Conservation (phyloP, 2,888 invertebrate species). For the Meteorus colon region DNA sequence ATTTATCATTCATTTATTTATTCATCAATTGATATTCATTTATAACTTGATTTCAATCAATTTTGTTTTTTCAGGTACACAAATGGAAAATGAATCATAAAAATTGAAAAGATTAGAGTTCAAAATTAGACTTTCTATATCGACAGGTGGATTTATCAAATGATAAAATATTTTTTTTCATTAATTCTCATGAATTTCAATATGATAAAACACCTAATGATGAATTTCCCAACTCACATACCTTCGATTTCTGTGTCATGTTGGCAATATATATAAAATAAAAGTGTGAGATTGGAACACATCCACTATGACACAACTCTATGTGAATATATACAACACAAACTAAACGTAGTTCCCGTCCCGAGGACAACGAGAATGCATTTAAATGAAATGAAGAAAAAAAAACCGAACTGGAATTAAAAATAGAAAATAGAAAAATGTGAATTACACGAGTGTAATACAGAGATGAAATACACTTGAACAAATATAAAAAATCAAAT, state of each 20-base stretch:
- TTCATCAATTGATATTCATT: no score
- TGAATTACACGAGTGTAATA: neutral
- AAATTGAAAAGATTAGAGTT: no score
- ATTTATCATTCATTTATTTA: no score
- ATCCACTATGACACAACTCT: neutral
- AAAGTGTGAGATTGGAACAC: neutral
- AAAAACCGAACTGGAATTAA: neutral
- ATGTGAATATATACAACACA: neutral
- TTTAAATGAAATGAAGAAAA: neutral
- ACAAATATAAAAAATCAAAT: neutral
- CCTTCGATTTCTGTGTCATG: constrained; percentile 65
- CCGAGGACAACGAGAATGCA: constrained; percentile 1
- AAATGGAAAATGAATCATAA: no score
- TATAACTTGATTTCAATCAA: no score
- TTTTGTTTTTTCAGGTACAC: no score
- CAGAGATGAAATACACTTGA: neutral
- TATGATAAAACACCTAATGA: neutral
- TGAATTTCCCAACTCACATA: constrained; percentile 49
- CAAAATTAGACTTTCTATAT: no score
- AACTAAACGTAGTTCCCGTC: neutral
- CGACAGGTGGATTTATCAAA: no score
- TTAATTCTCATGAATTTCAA: neutral
- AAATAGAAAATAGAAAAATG: neutral
- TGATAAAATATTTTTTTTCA: no score
- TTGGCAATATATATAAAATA: constrained; percentile 30